phyloP scores from a whole-genome alignment of 2,888 invertebrate species.

The Glaucopsyche alexis region DNA sequence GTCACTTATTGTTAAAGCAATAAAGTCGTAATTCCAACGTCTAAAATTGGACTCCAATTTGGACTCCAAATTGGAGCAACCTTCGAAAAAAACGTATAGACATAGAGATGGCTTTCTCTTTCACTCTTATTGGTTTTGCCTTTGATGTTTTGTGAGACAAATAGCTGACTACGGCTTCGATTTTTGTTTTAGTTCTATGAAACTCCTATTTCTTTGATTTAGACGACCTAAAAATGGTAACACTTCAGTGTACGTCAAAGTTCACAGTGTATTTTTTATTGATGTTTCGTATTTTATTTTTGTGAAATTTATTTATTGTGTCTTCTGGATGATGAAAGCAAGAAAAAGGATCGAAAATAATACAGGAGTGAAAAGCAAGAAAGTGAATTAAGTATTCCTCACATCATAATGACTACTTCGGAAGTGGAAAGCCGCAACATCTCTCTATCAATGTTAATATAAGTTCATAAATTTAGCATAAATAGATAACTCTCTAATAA shows the following conservation, averaged over 20 bases:
- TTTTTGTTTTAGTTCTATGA: too few species aligned
- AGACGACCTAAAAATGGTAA: slow-evolving; percentile 33
- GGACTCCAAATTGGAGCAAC: too few species aligned
- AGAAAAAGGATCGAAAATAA: slow-evolving; percentile 62
- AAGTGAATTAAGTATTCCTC: slow-evolving; percentile 50
- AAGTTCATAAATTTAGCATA: slow-evolving; percentile 33
- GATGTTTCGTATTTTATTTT: slow-evolving; percentile 57
- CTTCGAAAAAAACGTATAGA: too few species aligned
- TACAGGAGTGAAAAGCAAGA: slow-evolving; percentile 52
- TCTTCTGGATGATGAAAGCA: slow-evolving; percentile 69
- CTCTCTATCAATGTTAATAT: slow-evolving; percentile 73
- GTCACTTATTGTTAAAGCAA: too few species aligned
- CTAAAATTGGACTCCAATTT: too few species aligned
- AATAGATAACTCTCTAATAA: slow-evolving; percentile 28
- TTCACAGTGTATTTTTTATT: slow-evolving; percentile 44
- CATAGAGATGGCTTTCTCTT: too few species aligned
- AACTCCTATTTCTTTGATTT: too few species aligned
- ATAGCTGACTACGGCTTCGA: too few species aligned
- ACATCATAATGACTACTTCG: slow-evolving; percentile 67
- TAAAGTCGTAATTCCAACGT: too few species aligned
- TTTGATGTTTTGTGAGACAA: too few species aligned
- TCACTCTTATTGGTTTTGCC: too few species aligned
- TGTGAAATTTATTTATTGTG: slow-evolving; percentile 56
- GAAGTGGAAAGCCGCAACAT: slow-evolving; percentile 74
- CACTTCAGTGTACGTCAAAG: slow-evolving; percentile 41